Conservation (phyloP, 2,113 vertebrate genomes). For the Anseranas semipalmata region DNA sequence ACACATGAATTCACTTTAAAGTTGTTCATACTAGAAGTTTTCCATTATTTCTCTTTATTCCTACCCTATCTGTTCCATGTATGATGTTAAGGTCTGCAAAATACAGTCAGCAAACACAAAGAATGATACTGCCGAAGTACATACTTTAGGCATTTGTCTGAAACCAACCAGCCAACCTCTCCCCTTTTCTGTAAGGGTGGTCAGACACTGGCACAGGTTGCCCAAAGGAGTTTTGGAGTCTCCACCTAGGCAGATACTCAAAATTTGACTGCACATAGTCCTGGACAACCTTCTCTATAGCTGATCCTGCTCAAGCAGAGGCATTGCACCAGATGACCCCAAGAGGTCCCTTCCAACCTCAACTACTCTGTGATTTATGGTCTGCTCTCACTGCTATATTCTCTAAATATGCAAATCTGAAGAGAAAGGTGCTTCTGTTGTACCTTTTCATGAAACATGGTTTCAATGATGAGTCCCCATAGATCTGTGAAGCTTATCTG, state of each 20-base stretch:
- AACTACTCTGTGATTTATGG: neutral
- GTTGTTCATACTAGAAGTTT: neutral
- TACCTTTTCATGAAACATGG: conserved; percentile 82
- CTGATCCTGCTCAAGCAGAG: neutral
- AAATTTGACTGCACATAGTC: neutral
- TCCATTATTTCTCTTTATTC: neutral
- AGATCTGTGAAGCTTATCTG: conserved; percentile 80
- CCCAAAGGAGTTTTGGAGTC: neutral
- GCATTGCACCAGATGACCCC: neutral
- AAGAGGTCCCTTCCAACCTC: neutral
- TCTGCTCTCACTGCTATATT: neutral
- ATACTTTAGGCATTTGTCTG: neutral
- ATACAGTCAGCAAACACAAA: neutral
- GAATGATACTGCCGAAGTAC: neutral
- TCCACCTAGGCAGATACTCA: neutral
- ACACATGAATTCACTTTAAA: neutral
- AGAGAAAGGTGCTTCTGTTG: neutral
- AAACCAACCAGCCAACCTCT: neutral
- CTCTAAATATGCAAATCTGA: neutral
- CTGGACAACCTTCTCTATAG: neutral
- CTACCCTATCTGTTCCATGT: neutral
- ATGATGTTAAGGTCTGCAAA: neutral
- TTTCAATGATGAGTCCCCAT: conserved; percentile 83
- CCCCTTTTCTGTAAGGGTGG: accelerated
- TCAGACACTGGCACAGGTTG: neutral